A percentile compares a stretch with the other conserved stretches of the same genome.
Evolutionary conservation across 2,888 invertebrate genomes (phyloP).

Genomic region (Leptopilina syphax): DNA sequence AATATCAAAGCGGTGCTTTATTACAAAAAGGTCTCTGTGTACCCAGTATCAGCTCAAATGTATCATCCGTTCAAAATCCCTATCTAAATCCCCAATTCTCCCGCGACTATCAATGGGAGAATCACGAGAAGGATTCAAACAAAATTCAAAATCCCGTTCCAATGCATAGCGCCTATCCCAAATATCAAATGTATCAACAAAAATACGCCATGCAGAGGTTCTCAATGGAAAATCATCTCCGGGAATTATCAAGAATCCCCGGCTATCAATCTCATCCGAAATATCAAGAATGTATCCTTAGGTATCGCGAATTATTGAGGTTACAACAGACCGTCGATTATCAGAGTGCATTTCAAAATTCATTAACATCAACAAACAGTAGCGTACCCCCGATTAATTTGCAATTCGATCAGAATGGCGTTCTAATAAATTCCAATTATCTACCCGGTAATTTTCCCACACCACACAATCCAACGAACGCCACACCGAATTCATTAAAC

Average conservation of each 20-base stretch:
- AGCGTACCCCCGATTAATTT: conserved; percentile 70
- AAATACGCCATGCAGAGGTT: conserved; percentile 71
- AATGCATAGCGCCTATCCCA: conserved; percentile 58
- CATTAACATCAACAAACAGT: conserved; percentile 54
- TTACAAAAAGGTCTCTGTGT: conserved; percentile 60
- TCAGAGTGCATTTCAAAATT: conserved; percentile 67
- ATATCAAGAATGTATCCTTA: conserved; percentile 71
- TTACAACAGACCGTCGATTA: conserved; percentile 70
- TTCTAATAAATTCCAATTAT: conserved; percentile 71
- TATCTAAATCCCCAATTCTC: conserved; percentile 65
- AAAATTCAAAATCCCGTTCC: conserved; percentile 49
- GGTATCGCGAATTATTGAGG: conserved; percentile 69
- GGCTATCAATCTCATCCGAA: conserved; percentile 72
- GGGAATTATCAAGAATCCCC: conserved; percentile 68
- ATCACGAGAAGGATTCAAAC: conserved; percentile 60
- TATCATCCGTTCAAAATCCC: conserved; percentile 60
- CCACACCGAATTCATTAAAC: conserved; percentile 45
- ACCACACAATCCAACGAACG: conserved; percentile 47
- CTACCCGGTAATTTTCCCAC: conserved; percentile 62
- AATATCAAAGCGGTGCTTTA: conserved; percentile 61
- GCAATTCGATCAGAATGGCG: conserved; percentile 74
- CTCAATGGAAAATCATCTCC: conserved; percentile 69
- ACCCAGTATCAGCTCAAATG: conserved; percentile 53
- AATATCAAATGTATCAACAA: conserved; percentile 69
- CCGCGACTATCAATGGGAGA: conserved; percentile 63